Base-by-base conservation (phyloP, 2,888 invertebrate species). In the Andrena camellia region DNA sequence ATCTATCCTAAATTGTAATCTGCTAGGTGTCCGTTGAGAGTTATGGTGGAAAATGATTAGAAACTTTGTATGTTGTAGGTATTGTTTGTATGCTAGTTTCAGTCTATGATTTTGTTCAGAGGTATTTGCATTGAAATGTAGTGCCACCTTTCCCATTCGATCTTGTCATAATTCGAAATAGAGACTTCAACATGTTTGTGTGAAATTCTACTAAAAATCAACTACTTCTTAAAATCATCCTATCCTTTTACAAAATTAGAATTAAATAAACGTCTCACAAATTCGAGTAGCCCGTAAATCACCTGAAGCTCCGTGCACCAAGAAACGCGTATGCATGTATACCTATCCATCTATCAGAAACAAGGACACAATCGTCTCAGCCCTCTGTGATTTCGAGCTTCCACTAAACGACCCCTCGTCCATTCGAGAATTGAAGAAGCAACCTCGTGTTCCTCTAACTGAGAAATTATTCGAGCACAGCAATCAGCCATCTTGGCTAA, bases 401-500 rank as follows among this genome's bases (percentile, higher is more conserved):
- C 17, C 33, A n/a, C 63, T 13, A 20, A n/a, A 35, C 35, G 35
- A 52, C 1, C 42, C 1, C 7, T 29, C n/a, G 60, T n/a, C 60
- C 29, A 31, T 63, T 63, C 63, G 3, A 17, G 8, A 60, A 69
- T 67, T n/a, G 42, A 59, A 35, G 64, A 60, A 54, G 26, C 7
- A 20, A 31, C 20, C 7, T n/a, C 5, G 17, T 31, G 20, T 23
- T 54, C 52, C 60, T 3, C 10, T 35, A 48, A 67, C 23, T 3
- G 35, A 26, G 54, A 31, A 50, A 54, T 48, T 33, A 66, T 33
- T 81, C 71, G 54, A 13, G 10, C 67, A 35, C 33, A 20, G 23
- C 23, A 63, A 81, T 62, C 71, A 48, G 71, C 35, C 79, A 31
- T 10, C 52, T 1, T 20, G 35, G 35, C 50, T 52, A 70, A 69